These are phyloP conservation scores for Drosophila pegasa DNA, from an alignment of 2,888 invertebrate genomes.

Conservation along the genomic window DNA sequence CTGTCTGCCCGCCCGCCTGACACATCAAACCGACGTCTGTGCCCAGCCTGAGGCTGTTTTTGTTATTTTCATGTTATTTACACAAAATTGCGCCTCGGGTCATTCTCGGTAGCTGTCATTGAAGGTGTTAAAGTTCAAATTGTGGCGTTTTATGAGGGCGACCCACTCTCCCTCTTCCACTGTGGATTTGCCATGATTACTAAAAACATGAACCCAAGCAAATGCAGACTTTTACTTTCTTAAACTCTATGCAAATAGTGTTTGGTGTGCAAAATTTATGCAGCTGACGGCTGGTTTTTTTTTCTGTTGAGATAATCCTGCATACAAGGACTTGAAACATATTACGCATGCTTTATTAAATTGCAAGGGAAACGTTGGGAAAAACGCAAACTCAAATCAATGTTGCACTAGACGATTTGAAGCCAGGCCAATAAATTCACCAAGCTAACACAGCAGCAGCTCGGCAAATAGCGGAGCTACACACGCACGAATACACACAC, in stretches of 20 bases:
- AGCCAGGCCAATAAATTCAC: slow-evolving; percentile 33
- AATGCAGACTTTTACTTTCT: slow-evolving; percentile 40
- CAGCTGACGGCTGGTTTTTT: slow-evolving; percentile 37
- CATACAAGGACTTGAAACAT: slow-evolving; percentile 3
- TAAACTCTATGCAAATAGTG: slow-evolving; percentile 53
- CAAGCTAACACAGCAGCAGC: slow-evolving; percentile 16
- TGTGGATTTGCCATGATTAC: slow-evolving; percentile 48
- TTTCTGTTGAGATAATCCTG: background rate
- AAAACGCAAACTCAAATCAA: slow-evolving; percentile 33
- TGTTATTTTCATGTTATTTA: slow-evolving; percentile 78
- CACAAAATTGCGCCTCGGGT: slow-evolving; percentile 77
- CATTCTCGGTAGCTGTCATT: slow-evolving; percentile 71
- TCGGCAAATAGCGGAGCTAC: background rate
- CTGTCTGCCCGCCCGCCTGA: background rate
- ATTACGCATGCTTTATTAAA: slow-evolving; percentile 26
- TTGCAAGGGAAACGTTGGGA: background rate
- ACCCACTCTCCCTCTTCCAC: slow-evolving; percentile 3
- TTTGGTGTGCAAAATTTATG: slow-evolving; percentile 28
- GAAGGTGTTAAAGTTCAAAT: slow-evolving; percentile 79
- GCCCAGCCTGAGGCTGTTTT: slow-evolving; percentile 66
- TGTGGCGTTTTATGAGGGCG: slow-evolving; percentile 54
- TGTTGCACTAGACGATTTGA: slow-evolving; percentile 26
- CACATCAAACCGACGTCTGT: slow-evolving; percentile 30
- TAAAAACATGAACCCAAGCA: slow-evolving; percentile 35
- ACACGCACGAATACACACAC: background rate